Evolutionary conservation across 2,888 invertebrate genomes (phyloP), one percentile per base, ranked within the genome.

Genomic region (Cosmia trapezina): DNA sequence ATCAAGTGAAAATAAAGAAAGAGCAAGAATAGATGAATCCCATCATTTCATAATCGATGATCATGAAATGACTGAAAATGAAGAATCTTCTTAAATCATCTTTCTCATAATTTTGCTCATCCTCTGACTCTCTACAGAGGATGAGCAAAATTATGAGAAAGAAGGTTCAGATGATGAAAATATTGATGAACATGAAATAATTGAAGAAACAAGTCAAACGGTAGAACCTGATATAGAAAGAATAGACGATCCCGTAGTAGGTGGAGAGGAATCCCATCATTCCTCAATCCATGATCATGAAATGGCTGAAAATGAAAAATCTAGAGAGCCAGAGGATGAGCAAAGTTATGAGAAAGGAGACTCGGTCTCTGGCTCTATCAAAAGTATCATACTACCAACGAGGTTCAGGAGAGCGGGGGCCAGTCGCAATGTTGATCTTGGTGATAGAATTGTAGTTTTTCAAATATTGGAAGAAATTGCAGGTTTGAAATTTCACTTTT

Each of bases 371-470:
- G 80, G 72, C 11, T 74, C 71, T 0, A 19, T 22, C 0, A 71
- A 41, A 11, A 85, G 80, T 62, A 0, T 69, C 2, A 83, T 83
- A 28, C 57, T 82, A 1, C 66, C 82, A 0, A 53, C 66, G 6
- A 57, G 37, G 17, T 33, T 47, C 19, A 37, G n/a, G 6, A 70
- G 43, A 53, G 4, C 60, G 12, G 11, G 14, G 45, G 37, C 11
- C 14, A 5, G 11, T 9, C 49, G 17, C 4, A 28, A 49, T 9
- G 5, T 22, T 5, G 37, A 33, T 17, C 22, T n/a, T 37, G 49
- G 73, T 2, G 84, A 71, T 17, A 60, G 11, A 37, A 68, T 59
- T 6, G 67, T 70, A 76, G 65, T 63, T 56, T 22, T 60, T 17
- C 0, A 28, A 8, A 28, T 2, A 43, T 63, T 66, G 60, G 78